These are phyloP conservation scores for Achatina immaculata DNA, from an alignment of 1,140 invertebrate species.

Conservation along the genomic window DNA sequence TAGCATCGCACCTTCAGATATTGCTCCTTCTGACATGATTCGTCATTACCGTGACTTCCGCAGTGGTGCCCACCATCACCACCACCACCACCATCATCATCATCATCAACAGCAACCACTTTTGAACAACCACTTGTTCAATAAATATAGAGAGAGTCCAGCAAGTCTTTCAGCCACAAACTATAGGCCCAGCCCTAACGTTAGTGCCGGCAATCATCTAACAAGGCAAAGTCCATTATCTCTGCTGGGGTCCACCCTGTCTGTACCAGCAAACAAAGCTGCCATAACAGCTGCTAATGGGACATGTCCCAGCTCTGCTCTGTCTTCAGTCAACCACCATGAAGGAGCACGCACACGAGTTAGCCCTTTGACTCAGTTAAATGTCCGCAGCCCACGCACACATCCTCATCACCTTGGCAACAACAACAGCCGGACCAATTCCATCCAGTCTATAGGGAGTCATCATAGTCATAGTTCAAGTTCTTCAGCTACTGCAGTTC, in stretches of 20 bases:
- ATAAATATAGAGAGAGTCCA: slow-evolving; percentile 42
- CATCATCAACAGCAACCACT: slow-evolving; percentile 34
- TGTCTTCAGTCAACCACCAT: slow-evolving; percentile 30
- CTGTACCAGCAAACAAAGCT: slow-evolving; percentile 37
- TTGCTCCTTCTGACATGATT: slow-evolving; percentile 84
- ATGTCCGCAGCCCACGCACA: slow-evolving; percentile 38
- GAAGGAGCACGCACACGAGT: slow-evolving; percentile 25
- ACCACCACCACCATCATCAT: slow-evolving; percentile 41
- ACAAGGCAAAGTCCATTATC: slow-evolving; percentile 41
- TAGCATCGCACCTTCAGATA: slow-evolving; percentile 96
- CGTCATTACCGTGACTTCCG: slow-evolving; percentile 94
- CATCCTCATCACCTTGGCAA: slow-evolving; percentile 29
- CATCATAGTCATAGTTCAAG: slow-evolving; percentile 48
- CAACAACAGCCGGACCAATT: slow-evolving; percentile 42
- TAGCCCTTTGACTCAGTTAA: slow-evolving; percentile 44
- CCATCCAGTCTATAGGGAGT: slow-evolving; percentile 45
- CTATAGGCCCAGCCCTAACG: slow-evolving; percentile 28
- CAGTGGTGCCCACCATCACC: slow-evolving; percentile 72
- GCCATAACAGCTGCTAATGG: slow-evolving; percentile 25
- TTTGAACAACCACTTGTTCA: slow-evolving; percentile 39
- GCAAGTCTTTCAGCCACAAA: slow-evolving; percentile 30
- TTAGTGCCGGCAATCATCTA: background rate
- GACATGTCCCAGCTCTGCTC: slow-evolving; percentile 41
- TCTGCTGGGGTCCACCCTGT: slow-evolving; percentile 42
- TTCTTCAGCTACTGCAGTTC: slow-evolving; percentile 41